Conservation (phyloP, 2,888 invertebrate genomes). For the Caenorhabditis imperialis region DNA sequence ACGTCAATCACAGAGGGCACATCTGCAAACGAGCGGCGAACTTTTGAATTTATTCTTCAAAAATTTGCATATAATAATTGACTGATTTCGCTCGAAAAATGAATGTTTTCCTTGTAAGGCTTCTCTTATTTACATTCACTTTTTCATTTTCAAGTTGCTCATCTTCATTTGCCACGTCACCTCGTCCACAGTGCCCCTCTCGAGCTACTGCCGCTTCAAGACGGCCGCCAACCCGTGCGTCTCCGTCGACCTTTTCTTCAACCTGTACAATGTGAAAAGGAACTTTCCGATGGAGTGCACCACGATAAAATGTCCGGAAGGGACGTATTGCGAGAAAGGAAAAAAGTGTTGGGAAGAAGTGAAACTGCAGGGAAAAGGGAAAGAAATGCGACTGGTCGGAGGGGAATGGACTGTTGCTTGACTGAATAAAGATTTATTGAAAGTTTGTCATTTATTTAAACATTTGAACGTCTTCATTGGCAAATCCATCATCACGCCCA, state of each 20-base stretch:
- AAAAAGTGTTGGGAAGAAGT: slow-evolving; percentile 27
- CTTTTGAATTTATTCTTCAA: too few species aligned
- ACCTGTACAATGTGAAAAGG: slow-evolving; percentile 5
- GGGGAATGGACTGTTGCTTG: slow-evolving; percentile 6
- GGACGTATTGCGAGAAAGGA: slow-evolving; percentile 9
- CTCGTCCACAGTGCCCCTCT: slow-evolving; percentile 1
- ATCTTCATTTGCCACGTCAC: background rate
- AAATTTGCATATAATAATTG: too few species aligned
- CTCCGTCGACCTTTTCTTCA: slow-evolving; percentile 34
- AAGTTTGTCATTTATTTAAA: slow-evolving; percentile 1
- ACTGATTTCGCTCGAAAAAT: too few species aligned
- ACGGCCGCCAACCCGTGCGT: slow-evolving; percentile 7
- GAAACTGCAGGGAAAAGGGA: background rate
- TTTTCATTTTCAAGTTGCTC: slow-evolving; percentile 2
- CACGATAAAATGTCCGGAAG: slow-evolving; percentile 15
- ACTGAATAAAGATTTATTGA: background rate
- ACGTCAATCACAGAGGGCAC: too few species aligned
- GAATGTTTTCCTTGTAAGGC: too few species aligned
- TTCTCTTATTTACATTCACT: background rate
- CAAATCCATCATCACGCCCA: slow-evolving; percentile 4
- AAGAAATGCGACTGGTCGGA: slow-evolving; percentile 8
- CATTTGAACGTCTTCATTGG: slow-evolving; percentile 24
- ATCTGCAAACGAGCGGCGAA: too few species aligned
- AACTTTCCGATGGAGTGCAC: slow-evolving; percentile 40
- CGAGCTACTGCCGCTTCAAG: slow-evolving; percentile 13